These are phyloP conservation scores for Heterodera filipjevi DNA, from an alignment of 2,888 invertebrate genomes.

Conservation along the genomic window DNA sequence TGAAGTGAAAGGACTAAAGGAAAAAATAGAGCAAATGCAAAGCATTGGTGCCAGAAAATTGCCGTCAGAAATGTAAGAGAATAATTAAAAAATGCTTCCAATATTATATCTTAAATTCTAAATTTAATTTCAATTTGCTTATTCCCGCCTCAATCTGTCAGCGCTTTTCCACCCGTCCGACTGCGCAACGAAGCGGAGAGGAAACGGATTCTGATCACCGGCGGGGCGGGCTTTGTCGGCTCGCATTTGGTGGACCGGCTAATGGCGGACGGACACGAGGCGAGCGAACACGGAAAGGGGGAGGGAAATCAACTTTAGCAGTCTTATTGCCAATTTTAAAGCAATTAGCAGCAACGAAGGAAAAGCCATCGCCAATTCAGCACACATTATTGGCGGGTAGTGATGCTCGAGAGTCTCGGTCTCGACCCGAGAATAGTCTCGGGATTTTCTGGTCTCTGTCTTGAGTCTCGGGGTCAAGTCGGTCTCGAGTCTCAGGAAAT, in stretches of 20 bases:
- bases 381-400: too few relatives aligned
- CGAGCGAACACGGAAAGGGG: not conserved
- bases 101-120: not conserved
- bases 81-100: not conserved
- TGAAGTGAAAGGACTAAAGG: conserved; percentile 37
- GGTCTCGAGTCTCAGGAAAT: too few relatives aligned
- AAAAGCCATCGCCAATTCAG: too few relatives aligned
- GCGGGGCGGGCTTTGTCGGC: conserved; percentile 70
- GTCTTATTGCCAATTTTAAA: too few relatives aligned
- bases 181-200: conserved; percentile 88
- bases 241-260: conserved; percentile 93
- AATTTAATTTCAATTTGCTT: conserved; percentile 15
- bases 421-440: too few relatives aligned
- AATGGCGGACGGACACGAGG: conserved; percentile 76
- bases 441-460: too few relatives aligned
- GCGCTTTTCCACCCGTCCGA: conserved; percentile 77
- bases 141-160: not conserved
- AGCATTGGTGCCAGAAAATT: not conserved
- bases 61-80: not conserved
- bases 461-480: too few relatives aligned
- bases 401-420: too few relatives aligned
- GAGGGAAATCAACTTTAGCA: too few relatives aligned
- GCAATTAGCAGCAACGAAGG: not conserved
- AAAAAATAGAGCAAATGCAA: conserved; percentile 33
- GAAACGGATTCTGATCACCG: conserved; percentile 82